Conservation (phyloP, 2,888 invertebrate genomes). For the Oscheius sp. region DNA sequence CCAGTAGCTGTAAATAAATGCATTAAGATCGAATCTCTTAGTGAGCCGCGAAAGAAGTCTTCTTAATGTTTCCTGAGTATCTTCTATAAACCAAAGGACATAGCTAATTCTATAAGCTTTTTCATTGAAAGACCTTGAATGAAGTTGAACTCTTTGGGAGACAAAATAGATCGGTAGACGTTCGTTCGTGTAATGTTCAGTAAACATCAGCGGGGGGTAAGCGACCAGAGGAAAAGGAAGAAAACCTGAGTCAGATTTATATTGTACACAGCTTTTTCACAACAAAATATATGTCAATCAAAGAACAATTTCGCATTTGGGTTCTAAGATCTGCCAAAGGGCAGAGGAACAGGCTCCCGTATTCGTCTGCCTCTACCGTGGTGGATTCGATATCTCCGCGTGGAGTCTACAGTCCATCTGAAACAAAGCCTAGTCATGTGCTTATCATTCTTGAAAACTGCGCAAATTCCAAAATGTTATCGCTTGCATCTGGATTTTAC, state of each 20-base stretch:
- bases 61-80: no score
- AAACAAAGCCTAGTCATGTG: constrained; percentile 5
- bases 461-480: constrained; percentile 6
- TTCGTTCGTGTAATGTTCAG: no score
- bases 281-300: no score
- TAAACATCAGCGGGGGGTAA: no score
- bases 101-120: no score
- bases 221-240: no score
- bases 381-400: constrained; percentile 5
- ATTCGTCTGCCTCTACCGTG: constrained; percentile 2
- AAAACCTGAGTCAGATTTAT: no score
- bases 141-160: neutral
- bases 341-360: neutral
- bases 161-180: neutral
- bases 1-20: neutral
- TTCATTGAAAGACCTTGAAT: neutral
- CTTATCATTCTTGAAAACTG: neutral
- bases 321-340: neutral
- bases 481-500: constrained; percentile 5
- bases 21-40: neutral
- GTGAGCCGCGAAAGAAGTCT: no score
- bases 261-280: no score
- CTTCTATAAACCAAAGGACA: no score
- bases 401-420: constrained; percentile 2
- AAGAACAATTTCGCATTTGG: no score